A percentile compares a stretch with the other conserved stretches of the same genome.
These are phyloP conservation scores for Plutomurus gul DNA, from an alignment of 1,140 invertebrate species.

Conservation along the genomic window DNA sequence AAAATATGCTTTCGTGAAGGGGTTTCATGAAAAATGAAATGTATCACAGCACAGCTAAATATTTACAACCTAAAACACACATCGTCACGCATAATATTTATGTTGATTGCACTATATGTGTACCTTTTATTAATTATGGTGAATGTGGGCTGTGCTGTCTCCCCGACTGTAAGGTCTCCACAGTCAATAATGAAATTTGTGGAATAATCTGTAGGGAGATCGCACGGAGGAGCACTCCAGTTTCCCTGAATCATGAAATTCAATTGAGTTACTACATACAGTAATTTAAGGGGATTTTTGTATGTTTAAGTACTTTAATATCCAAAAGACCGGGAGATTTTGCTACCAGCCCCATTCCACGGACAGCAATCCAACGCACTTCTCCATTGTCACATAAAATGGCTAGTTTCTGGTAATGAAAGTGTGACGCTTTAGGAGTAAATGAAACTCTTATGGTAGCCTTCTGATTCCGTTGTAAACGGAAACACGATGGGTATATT, in stretches of 20 bases:
- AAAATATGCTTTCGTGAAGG: not conserved
- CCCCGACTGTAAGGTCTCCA: constrained; percentile 37
- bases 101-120: too few species aligned
- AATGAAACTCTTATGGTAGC: constrained; percentile 36
- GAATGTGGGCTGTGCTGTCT: not conserved
- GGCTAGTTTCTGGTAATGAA: constrained; percentile 42
- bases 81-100: too few species aligned
- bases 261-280: not conserved
- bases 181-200: constrained; percentile 30
- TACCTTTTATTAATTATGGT: constrained; percentile 41
- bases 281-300: not conserved
- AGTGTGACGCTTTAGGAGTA: constrained; percentile 17
- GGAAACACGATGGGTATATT: constrained; percentile 38
- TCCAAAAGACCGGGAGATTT: constrained; percentile 15
- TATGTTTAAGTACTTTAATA: not conserved
- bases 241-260: constrained; percentile 18
- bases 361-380: constrained; percentile 47
- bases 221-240: constrained; percentile 46
- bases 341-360: constrained; percentile 38
- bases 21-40: too few species aligned
- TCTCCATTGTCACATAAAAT: constrained; percentile 50
- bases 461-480: constrained; percentile 34
- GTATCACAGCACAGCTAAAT: too few species aligned
- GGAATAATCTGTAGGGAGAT: constrained; percentile 34
- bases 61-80: too few species aligned